Evolutionary conservation across 2,888 invertebrate genomes (phyloP).

Genomic region (Dichetophora obliterata): DNA sequence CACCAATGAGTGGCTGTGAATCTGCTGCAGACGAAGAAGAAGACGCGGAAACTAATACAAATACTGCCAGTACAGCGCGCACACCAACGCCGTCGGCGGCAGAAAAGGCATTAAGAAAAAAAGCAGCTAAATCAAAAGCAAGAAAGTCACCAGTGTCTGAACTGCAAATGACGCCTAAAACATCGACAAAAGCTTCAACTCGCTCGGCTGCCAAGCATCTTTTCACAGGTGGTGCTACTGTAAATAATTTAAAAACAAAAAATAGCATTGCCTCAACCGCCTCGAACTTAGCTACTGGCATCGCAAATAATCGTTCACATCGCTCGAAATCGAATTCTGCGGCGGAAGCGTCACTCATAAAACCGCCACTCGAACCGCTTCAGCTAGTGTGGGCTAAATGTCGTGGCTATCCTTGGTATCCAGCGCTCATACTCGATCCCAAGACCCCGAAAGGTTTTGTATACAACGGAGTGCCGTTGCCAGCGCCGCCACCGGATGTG

Average conservation of each 20-base stretch:
- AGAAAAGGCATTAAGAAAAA: conserved; percentile 3
- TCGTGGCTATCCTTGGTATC: conserved; percentile 96
- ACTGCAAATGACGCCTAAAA: conserved; percentile 9
- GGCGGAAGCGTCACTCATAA: conserved; percentile 52
- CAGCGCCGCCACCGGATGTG: conserved; percentile 93
- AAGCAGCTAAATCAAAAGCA: conserved; percentile 39
- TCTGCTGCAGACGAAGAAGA: conserved; percentile 46
- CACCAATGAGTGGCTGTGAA: conserved; percentile 47
- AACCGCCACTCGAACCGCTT: conserved; percentile 79
- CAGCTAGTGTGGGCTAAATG: conserved; percentile 98
- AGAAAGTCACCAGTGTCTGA: neutral
- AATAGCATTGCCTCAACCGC: conserved; percentile 34
- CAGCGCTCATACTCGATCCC: conserved; percentile 94
- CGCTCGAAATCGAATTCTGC: conserved; percentile 40
- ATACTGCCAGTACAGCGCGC: conserved; percentile 52
- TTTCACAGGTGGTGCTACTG: conserved; percentile 38
- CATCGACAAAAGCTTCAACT: conserved; percentile 14
- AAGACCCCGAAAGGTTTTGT: conserved; percentile 91
- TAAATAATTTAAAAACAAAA: conserved; percentile 49
- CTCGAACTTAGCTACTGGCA: conserved; percentile 5
- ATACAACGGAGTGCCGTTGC: conserved; percentile 94
- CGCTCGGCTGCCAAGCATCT: conserved; percentile 21
- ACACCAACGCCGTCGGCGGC: conserved; percentile 55
- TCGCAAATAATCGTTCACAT: conserved; percentile 21
- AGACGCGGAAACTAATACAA: conserved; percentile 41